phyloP scores from a whole-genome alignment of 1,140 invertebrate species.

The Hermetia illucens region DNA sequence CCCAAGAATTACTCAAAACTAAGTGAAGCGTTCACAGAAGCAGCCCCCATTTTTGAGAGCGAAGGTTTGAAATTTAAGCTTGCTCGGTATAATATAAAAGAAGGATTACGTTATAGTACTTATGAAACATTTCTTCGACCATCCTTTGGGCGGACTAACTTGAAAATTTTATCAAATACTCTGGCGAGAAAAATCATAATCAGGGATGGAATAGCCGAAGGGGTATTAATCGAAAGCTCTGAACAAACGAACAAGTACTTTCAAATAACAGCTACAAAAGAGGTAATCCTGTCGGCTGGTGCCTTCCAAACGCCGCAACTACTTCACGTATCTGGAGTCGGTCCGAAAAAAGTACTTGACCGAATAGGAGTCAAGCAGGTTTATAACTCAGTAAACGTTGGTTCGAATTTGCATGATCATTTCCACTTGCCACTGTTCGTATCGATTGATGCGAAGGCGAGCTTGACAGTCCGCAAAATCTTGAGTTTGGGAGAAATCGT shows the following conservation, averaged over 20 bases:
- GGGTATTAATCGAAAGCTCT: not conserved
- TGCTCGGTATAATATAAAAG: slow-evolving; percentile 40
- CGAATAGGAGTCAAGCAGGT: slow-evolving; percentile 36
- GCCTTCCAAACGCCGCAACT: slow-evolving; percentile 55
- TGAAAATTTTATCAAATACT: slow-evolving; percentile 53
- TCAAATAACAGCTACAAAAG: slow-evolving; percentile 40
- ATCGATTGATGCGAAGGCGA: slow-evolving; percentile 42
- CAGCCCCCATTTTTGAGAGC: slow-evolving; percentile 31
- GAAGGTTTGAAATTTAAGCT: slow-evolving; percentile 30
- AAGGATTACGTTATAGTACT: slow-evolving; percentile 53
- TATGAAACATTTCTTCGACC: slow-evolving; percentile 50
- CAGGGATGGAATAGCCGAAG: slow-evolving; percentile 17
- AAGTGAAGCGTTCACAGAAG: slow-evolving; percentile 32
- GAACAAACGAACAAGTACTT: slow-evolving; percentile 6
- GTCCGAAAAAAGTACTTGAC: slow-evolving; percentile 34
- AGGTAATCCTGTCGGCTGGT: slow-evolving; percentile 56
- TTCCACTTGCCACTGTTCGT: slow-evolving; percentile 53
- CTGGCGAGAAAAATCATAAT: slow-evolving; percentile 35
- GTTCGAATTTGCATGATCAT: slow-evolving; percentile 56
- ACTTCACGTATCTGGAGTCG: slow-evolving; percentile 55
- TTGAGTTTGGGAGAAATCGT: slow-evolving; percentile 38
- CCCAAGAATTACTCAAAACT: slow-evolving; percentile 19
- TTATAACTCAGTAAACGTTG: slow-evolving; percentile 39
- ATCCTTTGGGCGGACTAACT: slow-evolving; percentile 45
- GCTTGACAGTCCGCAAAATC: slow-evolving; percentile 41